Evolutionary conservation across 2,888 invertebrate species (phyloP), one percentile per base, ranked within the genome.

Genomic region (Philhelius pedissequus): DNA sequence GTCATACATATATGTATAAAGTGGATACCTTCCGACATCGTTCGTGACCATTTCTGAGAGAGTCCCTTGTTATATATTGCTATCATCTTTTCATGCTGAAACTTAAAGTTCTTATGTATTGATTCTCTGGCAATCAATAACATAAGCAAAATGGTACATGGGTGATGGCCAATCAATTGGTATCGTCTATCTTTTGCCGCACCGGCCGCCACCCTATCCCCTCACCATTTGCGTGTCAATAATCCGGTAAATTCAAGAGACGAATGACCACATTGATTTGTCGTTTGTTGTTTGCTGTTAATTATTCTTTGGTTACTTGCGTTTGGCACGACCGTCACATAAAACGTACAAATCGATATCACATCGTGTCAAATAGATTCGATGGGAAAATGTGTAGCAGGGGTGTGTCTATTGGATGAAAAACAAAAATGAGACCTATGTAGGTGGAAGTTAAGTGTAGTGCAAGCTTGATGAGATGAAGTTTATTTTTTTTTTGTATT

Each of bases 241-340:
- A 77, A 83, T 82, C 68, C 73, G 77, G 73, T 78, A 82, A 82
- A 82, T 83, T 78, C 68, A 48, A 77, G 77, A 69, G 77, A 83
- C 73, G 77, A 83, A 78, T 78, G 69, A 78, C 77, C 77, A 64
- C 82, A 77, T 77, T 77, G 77, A 83, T 83, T 69, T 77, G 76
- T 82, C 71, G 77, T 54, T 69, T 77, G 77, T 78, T 78, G 82
- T 73, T 77, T 68, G 71, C 32, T 52, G 70, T 82, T 77, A 77
- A 82, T 82, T 82, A 71, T 82, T 77, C 71, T 77, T 73, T 18
- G 71, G 32, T 68, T 60, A 32, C 48, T 73, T 71, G 60, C 27
- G 66, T 43, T 68, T 77, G 73, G 30, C 25, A 73, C 60, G 52
- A 45, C 25, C 25, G 40, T 22, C 60, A 38, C 40, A 60, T 25